Conservation (phyloP, 2,113 vertebrate species). For the Melanerpes formicivorus region DNA sequence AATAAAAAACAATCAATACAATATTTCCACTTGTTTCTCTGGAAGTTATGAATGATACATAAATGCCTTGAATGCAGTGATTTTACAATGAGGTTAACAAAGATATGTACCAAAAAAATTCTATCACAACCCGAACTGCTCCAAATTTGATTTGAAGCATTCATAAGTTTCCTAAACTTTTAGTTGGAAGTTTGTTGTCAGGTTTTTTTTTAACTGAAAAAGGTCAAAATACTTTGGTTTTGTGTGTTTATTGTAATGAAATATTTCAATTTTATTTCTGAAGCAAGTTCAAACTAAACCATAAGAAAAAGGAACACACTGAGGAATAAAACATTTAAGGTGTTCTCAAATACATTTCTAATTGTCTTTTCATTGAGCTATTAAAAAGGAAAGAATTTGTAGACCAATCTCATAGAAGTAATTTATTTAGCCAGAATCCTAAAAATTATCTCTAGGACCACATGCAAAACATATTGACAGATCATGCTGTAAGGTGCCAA, state of each 20-base stretch:
- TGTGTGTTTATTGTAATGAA: neutral
- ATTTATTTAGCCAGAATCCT: neutral
- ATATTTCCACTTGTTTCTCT: neutral
- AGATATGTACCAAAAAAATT: neutral
- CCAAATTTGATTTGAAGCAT: neutral
- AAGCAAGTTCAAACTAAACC: neutral
- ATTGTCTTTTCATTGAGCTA: neutral
- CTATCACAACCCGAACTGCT: neutral
- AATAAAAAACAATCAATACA: neutral
- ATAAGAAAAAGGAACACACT: neutral
- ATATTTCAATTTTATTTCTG: neutral
- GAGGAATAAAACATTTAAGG: neutral
- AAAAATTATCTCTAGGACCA: neutral
- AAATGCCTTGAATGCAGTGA: fast-evolving
- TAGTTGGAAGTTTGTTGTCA: neutral
- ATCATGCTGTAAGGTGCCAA: neutral
- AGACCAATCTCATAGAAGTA: neutral
- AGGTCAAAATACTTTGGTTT: neutral
- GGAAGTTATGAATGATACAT: neutral
- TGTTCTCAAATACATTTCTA: neutral
- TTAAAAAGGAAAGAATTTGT: neutral
- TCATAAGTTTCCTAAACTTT: neutral
- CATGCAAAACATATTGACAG: neutral
- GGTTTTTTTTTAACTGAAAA: neutral
- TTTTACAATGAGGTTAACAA: neutral